Conservation (phyloP, 2,113 vertebrate genomes). For the Anoplopoma fimbria region DNA sequence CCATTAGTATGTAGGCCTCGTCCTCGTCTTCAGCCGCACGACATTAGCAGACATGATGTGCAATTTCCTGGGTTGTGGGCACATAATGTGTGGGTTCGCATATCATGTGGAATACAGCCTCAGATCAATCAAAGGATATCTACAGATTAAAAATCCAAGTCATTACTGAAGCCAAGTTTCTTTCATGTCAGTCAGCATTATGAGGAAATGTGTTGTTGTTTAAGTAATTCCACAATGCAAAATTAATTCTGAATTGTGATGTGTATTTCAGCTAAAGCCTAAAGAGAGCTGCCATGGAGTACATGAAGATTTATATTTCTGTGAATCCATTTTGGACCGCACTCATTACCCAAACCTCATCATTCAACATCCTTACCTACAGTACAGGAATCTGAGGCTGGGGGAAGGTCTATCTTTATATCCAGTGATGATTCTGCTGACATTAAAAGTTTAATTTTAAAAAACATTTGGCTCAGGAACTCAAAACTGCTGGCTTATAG, state of each 20-base stretch:
- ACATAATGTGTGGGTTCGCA: not conserved
- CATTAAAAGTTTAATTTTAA: not conserved
- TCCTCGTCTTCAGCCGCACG: slow-evolving; percentile 18
- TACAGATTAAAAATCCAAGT: slow-evolving; percentile 44
- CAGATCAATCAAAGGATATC: slow-evolving; percentile 32
- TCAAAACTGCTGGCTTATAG: not conserved
- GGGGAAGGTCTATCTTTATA: not conserved
- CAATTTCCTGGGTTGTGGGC: not conserved
- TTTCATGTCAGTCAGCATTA: slow-evolving; percentile 48
- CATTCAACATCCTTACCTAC: not conserved
- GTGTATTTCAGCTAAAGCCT: slow-evolving; percentile 1
- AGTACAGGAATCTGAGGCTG: not conserved
- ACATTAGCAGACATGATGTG: slow-evolving; percentile 53
- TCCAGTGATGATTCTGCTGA: not conserved
- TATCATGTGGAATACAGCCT: slow-evolving; percentile 8
- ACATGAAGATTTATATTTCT: slow-evolving; percentile 22
- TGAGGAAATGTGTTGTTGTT: slow-evolving; percentile 29
- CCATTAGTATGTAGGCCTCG: slow-evolving; percentile 48
- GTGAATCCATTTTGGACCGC: slow-evolving; percentile 36
- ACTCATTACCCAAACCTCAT: slow-evolving; percentile 21
- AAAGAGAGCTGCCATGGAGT: not conserved
- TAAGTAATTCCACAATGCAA: slow-evolving; percentile 27
- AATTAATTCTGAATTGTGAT: slow-evolving; percentile 37
- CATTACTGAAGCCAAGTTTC: slow-evolving; percentile 29
- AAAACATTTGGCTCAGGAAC: not conserved